Evolutionary conservation across 2,888 invertebrate genomes (phyloP).

Genomic region (Netelia inedita): DNA sequence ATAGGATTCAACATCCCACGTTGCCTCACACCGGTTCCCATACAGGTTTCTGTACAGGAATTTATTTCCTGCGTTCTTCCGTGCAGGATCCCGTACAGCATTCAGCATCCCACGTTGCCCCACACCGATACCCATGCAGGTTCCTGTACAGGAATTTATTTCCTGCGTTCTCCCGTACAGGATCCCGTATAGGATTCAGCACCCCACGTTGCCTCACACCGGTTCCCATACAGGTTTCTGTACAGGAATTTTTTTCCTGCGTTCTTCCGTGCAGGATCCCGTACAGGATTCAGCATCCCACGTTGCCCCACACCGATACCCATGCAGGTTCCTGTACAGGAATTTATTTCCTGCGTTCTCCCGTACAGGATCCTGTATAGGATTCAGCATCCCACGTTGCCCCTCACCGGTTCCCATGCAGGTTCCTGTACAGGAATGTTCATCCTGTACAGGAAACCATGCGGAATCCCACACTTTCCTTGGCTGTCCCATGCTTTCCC

Average conservation of each 20-base stretch:
- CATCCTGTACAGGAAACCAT: neutral
- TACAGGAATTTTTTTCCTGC: neutral
- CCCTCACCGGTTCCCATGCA: neutral
- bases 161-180: neutral
- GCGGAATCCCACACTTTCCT: conserved; percentile 1
- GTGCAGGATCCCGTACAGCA: neutral
- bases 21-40: neutral
- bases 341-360: neutral
- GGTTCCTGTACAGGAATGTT: neutral
- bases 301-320: neutral
- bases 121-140: neutral
- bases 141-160: conserved; percentile 1
- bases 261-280: neutral
- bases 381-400: too few relatives aligned
- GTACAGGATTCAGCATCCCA: neutral
- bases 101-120: neutral
- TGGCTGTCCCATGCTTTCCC: neutral
- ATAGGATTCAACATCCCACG: neutral
- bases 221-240: neutral
- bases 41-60: neutral
- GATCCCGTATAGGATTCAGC: neutral
- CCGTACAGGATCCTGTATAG: neutral
- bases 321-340: neutral
- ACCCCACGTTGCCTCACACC: neutral
- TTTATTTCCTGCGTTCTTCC: neutral